Evolutionary conservation across 2,113 vertebrate species (phyloP).

Genomic region (Melierax canorus): DNA sequence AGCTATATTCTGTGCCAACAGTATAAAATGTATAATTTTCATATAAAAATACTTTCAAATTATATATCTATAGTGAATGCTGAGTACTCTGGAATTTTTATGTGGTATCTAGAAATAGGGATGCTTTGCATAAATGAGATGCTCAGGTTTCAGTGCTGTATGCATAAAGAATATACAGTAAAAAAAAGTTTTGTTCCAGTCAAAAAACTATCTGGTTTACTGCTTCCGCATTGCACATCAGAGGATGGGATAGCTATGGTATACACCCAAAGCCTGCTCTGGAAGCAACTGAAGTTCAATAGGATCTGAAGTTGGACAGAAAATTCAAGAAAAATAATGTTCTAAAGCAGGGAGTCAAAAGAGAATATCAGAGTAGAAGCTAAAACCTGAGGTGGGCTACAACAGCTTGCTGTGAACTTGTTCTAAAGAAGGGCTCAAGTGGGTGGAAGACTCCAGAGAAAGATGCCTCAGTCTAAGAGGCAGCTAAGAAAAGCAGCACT

Average conservation of each 20-base stretch:
- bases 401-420: background rate
- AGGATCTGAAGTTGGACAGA: background rate
- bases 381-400: background rate
- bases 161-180: background rate
- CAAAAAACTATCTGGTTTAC: background rate
- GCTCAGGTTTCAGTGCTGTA: conserved; percentile 29
- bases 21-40: conserved; percentile 57
- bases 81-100: conserved; percentile 25
- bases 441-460: background rate
- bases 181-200: background rate
- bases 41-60: conserved; percentile 70
- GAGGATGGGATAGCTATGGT: background rate
- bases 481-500: background rate
- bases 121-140: conserved; percentile 27
- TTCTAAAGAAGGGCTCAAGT: background rate
- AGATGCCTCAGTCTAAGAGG: background rate
- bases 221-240: background rate
- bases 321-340: background rate
- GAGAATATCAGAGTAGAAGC: background rate
- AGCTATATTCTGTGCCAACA: conserved; percentile 6
- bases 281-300: background rate
- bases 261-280: background rate
- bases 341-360: background rate
- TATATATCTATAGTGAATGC: conserved; percentile 25
- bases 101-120: conserved; percentile 18